Conservation (phyloP, 2,113 vertebrate species). For the Callipepla californica region DNA sequence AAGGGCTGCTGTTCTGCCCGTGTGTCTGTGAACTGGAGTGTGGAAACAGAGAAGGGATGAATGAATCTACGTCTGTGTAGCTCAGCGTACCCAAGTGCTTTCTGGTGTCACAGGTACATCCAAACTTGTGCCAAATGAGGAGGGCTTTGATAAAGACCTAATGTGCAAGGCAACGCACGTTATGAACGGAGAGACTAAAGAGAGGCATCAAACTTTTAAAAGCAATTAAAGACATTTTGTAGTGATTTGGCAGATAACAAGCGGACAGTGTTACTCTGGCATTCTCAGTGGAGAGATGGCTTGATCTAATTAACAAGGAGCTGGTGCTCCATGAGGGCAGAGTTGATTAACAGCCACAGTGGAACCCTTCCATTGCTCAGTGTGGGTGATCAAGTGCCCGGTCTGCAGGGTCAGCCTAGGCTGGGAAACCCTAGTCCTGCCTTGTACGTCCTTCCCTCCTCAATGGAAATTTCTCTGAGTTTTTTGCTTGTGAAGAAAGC, state of each 20-base stretch:
- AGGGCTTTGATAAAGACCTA: neutral
- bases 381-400: neutral
- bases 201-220: neutral
- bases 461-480: neutral
- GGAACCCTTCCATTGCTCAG: neutral
- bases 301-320: conserved; percentile 5
- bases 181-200: neutral
- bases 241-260: conserved; percentile 31
- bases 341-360: neutral
- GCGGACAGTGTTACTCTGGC: neutral
- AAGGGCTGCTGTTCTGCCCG: neutral
- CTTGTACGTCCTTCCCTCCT: neutral
- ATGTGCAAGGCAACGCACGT: neutral
- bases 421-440: neutral
- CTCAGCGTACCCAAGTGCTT: neutral
- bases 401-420: neutral
- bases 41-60: neutral
- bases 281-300: conserved; percentile 7
- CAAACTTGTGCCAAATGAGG: neutral
- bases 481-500: neutral
- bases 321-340: neutral
- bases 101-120: neutral
- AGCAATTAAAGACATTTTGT: neutral
- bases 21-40: neutral
- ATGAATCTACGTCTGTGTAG: neutral